Conservation (phyloP, 1,140 invertebrate genomes). For the Eciton burchellii region DNA sequence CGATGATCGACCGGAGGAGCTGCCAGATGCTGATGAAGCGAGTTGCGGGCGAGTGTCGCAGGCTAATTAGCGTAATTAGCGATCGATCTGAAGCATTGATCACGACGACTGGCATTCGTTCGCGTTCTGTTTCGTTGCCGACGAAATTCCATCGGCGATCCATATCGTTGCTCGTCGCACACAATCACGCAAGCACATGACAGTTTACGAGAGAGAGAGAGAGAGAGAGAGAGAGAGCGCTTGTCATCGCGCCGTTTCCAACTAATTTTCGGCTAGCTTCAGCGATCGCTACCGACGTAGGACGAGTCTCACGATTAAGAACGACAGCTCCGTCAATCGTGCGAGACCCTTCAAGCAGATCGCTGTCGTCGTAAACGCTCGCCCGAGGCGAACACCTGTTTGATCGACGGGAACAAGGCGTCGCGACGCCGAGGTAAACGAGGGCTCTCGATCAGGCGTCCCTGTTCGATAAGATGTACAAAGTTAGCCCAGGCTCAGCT, state of each 20-base stretch:
- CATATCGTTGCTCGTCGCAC: not conserved
- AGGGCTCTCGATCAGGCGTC: slow-evolving; percentile 77
- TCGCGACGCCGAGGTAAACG: slow-evolving; percentile 73
- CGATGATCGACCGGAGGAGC: not conserved
- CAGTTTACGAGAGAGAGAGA: not conserved
- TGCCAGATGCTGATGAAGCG: not conserved
- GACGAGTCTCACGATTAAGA: not conserved
- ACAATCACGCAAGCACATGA: not conserved
- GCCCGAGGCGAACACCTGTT: slow-evolving; percentile 72
- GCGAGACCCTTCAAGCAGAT: slow-evolving; percentile 18
- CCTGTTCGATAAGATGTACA: slow-evolving; percentile 77
- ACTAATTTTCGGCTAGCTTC: slow-evolving; percentile 4
- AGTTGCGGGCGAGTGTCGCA: not conserved
- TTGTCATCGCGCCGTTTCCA: not conserved
- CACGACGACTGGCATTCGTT: not conserved
- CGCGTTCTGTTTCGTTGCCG: not conserved
- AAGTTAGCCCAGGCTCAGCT: slow-evolving; percentile 81
- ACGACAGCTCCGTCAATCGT: slow-evolving; percentile 2
- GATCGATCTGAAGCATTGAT: not conserved
- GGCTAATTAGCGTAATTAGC: slow-evolving; percentile 24
- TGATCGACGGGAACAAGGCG: slow-evolving; percentile 61
- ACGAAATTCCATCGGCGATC: not conserved
- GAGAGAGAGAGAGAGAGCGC: no score
- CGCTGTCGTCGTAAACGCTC: slow-evolving; percentile 61
- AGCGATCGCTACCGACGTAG: not conserved